Base-by-base conservation (phyloP, 1,140 invertebrate genomes). In the Macrotrachela quadricornifera region DNA sequence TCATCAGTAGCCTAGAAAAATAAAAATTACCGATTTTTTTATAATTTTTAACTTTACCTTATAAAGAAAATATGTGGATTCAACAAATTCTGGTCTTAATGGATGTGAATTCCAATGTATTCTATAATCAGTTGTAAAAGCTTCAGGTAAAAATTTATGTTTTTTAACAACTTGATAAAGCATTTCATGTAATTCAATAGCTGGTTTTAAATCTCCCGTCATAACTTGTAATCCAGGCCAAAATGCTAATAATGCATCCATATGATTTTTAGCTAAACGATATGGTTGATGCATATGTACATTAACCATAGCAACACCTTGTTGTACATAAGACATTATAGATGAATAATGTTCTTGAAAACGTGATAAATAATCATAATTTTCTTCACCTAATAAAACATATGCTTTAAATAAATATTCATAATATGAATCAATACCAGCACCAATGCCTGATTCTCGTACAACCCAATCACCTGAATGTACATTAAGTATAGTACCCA, bases 51-150 rank as follows among this genome's bases (percentile, higher is more conserved):
- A 30, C 2, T 30, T 30, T 30, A 30, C 21, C 8, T 80, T 69
- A 67, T 92, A 90, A 9, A 97, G 69, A 64, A 95, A 94, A 64
- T 96, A 97, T 0, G 91, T 96, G 0, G 87, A 94, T 71, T 97
- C 92, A 18, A 96, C 72, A 70, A 96, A 96, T 70, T 97, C 92
- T 10, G 92, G 92, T 49, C 92, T 75, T 3, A 97, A 71, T 10
- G 87, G 88, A 74, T 95, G 87, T 66, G 95, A 87, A 13, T 83
- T 87, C 91, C 91, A 96, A 63, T 96, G 86, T 0, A 96, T 85
- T 76, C 84, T 71, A 53, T 67, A 68, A 57, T 71, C 68, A 49
- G 63, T 64, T 1, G 68, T 68, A 50, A 71, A 68, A 46, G 64
- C 66, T 64, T 97, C 92, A 16, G 91, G 92, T 63, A 97, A 81